Conservation (phyloP, 1,140 invertebrate species). For the Papilio machaon region DNA sequence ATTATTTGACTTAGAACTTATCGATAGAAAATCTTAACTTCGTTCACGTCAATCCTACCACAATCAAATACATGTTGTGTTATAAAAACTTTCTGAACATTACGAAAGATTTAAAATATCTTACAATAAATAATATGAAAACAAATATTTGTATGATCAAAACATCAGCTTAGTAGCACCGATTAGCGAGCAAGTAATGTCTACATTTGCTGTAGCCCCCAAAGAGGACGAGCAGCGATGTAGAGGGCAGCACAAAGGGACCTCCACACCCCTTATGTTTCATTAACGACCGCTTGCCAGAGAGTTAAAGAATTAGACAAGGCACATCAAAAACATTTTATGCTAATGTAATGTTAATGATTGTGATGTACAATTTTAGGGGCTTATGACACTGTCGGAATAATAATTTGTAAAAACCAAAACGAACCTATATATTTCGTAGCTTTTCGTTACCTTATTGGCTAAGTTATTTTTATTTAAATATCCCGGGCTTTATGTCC, state of each 20-base stretch:
- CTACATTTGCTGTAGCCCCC: constrained; percentile 57
- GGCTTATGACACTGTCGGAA: background rate
- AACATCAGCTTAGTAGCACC: constrained; percentile 40
- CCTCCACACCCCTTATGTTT: constrained; percentile 77
- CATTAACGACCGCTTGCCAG: constrained; percentile 70
- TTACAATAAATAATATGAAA: background rate
- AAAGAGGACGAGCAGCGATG: constrained; percentile 61
- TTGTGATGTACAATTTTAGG: background rate
- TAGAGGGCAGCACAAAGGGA: constrained; percentile 63
- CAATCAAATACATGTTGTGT: background rate
- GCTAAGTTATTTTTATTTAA: too few relatives aligned
- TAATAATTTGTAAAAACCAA: background rate
- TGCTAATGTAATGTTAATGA: background rate
- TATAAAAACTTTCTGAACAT: background rate
- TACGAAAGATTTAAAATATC: background rate
- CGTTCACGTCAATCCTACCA: too few relatives aligned
- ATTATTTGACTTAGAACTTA: background rate
- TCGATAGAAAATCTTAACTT: background rate
- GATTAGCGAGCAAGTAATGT: constrained; percentile 63
- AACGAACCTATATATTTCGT: too few relatives aligned
- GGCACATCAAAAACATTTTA: constrained; percentile 28
- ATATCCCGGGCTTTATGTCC: too few relatives aligned
- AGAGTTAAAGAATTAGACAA: constrained; percentile 55
- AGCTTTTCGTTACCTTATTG: too few relatives aligned
- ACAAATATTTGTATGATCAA: background rate